Evolutionary conservation across 2,797 vertebrate genomes (phyloP), one percentile per base, ranked within the genome.

Genomic region (Cossypha dichroa): DNA sequence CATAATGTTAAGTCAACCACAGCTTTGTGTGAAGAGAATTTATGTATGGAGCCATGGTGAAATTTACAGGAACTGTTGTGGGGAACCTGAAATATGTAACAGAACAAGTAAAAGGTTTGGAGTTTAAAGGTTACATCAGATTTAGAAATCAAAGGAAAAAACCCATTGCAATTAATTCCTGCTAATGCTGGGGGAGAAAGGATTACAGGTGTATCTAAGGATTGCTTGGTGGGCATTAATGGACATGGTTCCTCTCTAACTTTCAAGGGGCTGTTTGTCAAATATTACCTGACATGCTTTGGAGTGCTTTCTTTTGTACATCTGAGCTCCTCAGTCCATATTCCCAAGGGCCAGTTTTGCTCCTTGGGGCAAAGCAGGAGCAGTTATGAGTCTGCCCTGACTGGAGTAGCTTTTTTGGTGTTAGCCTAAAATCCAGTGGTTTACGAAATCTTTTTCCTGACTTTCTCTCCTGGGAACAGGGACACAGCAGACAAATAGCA

Each of bases 21-120:
- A 76, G 93, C 69, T 83, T 46, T 60, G 29, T 60, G 48, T 74
- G 83, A 88, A 77, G 36, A 90, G 34, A 94, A 93, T 80, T 90
- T 55, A 51, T 56, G 43, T 49, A 48, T 18, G 26, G 26, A 90
- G 26, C 43, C 38, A 59, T 28, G 51, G 45, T 82, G 84, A 85
- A 46, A 56, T 80, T 93, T 85, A 58, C 58, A 77, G 88, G 48
- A 90, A 36, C 17, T 20, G 48, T 56, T 68, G 62, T 33, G 52
- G 78, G 89, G 87, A 73, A 75, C 43, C 41, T 85, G 67, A 45
- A 90, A 67, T 45, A 34, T 6, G 8, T 34, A 74, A 73, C 28
- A 62, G 40, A 72, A 59, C 36, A 94, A 91, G 68, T 18, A 75
- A 80, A 41, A 77, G 31, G 80, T 69, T 82, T 28, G 14, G 33